Evolutionary conservation across 2,888 invertebrate genomes (phyloP).

Genomic region (Apeira syringaria): DNA sequence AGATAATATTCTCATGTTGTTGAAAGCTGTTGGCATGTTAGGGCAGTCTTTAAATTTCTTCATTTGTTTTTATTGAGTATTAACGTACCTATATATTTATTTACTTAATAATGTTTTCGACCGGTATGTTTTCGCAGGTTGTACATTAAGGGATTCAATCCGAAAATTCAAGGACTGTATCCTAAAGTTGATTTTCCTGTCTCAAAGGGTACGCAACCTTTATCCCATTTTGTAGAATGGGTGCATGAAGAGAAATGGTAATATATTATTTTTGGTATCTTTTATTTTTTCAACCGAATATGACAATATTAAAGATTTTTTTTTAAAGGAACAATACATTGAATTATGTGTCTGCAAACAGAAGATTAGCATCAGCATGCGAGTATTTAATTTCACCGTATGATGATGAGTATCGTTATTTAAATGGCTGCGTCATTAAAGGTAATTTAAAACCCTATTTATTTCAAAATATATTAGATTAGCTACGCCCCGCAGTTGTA

Average conservation of each 20-base stretch:
- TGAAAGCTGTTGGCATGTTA: slow-evolving; percentile 76
- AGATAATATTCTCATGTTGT: slow-evolving; percentile 80
- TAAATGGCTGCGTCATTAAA: slow-evolving; percentile 8
- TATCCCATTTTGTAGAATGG: slow-evolving; percentile 92
- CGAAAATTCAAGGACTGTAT: slow-evolving; percentile 88
- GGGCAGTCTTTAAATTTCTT: slow-evolving; percentile 12
- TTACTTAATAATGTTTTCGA: no score
- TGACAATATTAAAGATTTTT: no score
- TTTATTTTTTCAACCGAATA: no score
- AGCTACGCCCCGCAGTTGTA: no score
- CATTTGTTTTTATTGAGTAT: no score
- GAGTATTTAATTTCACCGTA: slow-evolving; percentile 1
- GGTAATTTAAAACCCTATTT: no score
- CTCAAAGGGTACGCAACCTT: slow-evolving; percentile 90
- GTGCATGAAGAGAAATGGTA: slow-evolving; percentile 89
- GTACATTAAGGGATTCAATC: slow-evolving; percentile 88
- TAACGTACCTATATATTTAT: no score
- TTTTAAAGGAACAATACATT: no score
- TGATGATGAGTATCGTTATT: slow-evolving; percentile 10
- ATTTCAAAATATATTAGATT: no score
- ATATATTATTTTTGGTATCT: background rate
- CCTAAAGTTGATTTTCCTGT: slow-evolving; percentile 90
- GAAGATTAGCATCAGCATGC: background rate
- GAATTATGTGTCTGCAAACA: background rate
- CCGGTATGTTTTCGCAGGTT: slow-evolving; percentile 85